Percentiles rank a stretch among this genome's conserved stretches.
Conservation (phyloP, 2,113 vertebrate species). For the Channa maculata region DNA sequence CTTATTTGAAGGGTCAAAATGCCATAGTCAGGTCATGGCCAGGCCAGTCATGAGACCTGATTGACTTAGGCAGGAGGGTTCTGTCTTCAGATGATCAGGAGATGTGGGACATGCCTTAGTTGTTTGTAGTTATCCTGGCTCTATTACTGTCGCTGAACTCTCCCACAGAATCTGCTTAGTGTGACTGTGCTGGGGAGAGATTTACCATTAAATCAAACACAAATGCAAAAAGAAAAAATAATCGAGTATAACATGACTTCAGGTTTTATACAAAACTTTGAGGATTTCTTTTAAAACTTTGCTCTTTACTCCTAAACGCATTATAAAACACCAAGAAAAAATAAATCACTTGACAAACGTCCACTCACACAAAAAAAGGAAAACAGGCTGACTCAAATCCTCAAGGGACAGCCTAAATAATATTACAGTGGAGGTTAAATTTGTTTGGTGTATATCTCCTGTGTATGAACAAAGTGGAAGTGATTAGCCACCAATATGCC, state of each 20-base stretch:
- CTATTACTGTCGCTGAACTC: slow-evolving; percentile 5
- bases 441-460: slow-evolving; percentile 20
- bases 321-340: slow-evolving; percentile 37
- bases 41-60: slow-evolving; percentile 40
- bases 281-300: slow-evolving; percentile 34
- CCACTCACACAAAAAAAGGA: slow-evolving; percentile 18
- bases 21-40: slow-evolving; percentile 31
- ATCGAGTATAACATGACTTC: slow-evolving; percentile 22
- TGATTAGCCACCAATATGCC: slow-evolving; percentile 4
- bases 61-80: slow-evolving; percentile 46
- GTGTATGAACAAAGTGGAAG: background rate
- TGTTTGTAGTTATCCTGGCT: background rate
- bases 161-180: slow-evolving; percentile 13
- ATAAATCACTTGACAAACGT: slow-evolving; percentile 39
- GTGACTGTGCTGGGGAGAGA: slow-evolving; percentile 19
- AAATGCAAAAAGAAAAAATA: slow-evolving; percentile 12
- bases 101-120: slow-evolving; percentile 20
- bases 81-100: slow-evolving; percentile 48
- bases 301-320: slow-evolving; percentile 14
- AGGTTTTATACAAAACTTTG: slow-evolving; percentile 37
- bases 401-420: slow-evolving; percentile 33
- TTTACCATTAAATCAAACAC: slow-evolving; percentile 18
- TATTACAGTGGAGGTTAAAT: background rate
- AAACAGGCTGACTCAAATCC: slow-evolving; percentile 21
- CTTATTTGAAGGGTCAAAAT: background rate